phyloP scores from a whole-genome alignment of 2,888 invertebrate species.

The Acrobasis consociella region DNA sequence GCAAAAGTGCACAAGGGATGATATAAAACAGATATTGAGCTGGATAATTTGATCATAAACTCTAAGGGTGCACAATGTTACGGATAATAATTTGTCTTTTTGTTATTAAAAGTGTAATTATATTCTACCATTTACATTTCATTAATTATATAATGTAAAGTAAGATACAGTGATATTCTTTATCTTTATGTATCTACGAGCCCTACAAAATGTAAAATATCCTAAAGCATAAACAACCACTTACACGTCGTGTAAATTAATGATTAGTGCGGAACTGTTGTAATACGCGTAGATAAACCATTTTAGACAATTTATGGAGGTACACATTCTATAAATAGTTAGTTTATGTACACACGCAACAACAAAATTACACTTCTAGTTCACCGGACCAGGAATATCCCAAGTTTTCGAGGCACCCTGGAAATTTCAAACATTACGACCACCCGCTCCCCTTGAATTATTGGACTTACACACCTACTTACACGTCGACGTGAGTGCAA shows the following conservation, averaged over 20 bases:
- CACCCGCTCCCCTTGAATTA: conserved; percentile 74
- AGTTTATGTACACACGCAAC: conserved; percentile 17
- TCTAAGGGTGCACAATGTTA: not conserved
- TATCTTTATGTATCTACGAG: too few species aligned
- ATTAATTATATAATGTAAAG: too few species aligned
- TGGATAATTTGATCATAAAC: conserved; percentile 16
- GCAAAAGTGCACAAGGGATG: not conserved
- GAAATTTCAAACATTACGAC: conserved; percentile 73
- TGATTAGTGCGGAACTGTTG: not conserved
- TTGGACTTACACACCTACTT: conserved; percentile 74
- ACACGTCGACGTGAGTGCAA: conserved; percentile 67
- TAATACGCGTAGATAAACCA: not conserved
- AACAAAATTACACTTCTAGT: conserved; percentile 48
- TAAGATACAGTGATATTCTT: too few species aligned
- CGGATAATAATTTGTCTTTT: conserved; percentile 5
- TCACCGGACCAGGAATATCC: conserved; percentile 59
- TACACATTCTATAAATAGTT: conserved; percentile 17
- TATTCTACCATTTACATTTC: too few species aligned
- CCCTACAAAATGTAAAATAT: too few species aligned
- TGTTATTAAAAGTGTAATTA: not conserved
- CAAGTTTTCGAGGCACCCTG: conserved; percentile 61
- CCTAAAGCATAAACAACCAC: too few species aligned
- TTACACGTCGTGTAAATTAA: not conserved
- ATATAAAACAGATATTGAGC: conserved; percentile 10
- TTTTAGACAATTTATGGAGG: not conserved